Evolutionary conservation across 1,140 invertebrate genomes (phyloP).

Genomic region (Drosophila asahinai): DNA sequence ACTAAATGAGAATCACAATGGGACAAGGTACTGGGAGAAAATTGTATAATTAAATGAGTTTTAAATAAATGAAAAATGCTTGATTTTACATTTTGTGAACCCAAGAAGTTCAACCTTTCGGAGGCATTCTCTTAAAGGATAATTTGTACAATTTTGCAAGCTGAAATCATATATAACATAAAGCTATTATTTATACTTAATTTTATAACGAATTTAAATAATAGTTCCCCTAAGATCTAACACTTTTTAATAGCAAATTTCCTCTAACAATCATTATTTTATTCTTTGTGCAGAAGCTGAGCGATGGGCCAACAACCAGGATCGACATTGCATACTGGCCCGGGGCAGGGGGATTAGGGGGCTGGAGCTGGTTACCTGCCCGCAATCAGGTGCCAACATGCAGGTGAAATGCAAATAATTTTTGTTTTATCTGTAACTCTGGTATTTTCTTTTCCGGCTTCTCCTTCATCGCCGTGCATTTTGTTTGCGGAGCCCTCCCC

Average conservation of each 20-base stretch:
- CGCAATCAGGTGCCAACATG: slow-evolving; percentile 81
- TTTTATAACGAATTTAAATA: no score
- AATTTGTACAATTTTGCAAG: no score
- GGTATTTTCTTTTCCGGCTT: slow-evolving; percentile 43
- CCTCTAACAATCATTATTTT: neutral
- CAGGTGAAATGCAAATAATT: slow-evolving; percentile 81
- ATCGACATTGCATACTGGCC: neutral
- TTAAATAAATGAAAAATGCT: no score
- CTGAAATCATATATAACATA: no score
- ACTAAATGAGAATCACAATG: slow-evolving; percentile 55
- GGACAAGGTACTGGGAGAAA: neutral
- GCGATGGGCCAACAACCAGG: neutral
- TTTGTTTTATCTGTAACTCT: slow-evolving; percentile 73
- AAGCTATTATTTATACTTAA: no score
- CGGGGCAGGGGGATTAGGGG: neutral
- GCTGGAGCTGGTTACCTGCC: slow-evolving; percentile 27
- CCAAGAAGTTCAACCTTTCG: no score
- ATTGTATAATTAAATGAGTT: neutral
- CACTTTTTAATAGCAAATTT: no score
- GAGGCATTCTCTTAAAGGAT: no score
- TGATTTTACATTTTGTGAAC: neutral
- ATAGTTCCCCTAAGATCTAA: no score
- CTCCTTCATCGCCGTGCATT: neutral
- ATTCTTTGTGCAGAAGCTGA: neutral
- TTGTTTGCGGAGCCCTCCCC: slow-evolving; percentile 25